Base-by-base conservation (phyloP, 2,888 invertebrate genomes). In the Mimumesa dahlbomi region DNA sequence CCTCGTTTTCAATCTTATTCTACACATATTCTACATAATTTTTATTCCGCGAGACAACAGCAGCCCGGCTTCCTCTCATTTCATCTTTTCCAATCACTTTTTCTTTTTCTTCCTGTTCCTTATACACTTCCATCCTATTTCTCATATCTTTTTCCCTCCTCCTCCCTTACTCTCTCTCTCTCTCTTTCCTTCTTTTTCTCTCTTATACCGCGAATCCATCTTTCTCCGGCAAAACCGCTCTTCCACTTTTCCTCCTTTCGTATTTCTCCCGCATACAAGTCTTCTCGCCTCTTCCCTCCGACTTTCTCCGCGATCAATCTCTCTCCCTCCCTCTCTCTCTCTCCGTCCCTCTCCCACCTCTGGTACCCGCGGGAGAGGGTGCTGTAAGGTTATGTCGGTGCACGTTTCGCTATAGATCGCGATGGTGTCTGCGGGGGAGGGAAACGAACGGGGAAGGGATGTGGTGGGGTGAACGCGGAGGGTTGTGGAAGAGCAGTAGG, bases 311-410 rank as follows among this genome's bases (percentile, higher is more conserved):
- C n/a, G n/a, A n/a, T n/a, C n/a, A n/a, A n/a, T n/a, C n/a, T n/a
- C n/a, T n/a, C 52, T 11, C 34, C 34, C 6, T 13, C 18, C 18
- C 4, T 67, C 50, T 25, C 25, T 53, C 68, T 57, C n/a, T 34
- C 34, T n/a, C 34, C 34, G 2, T n/a, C 34, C 34, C 34, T 34
- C 25, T 25, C 25, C n/a, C 34, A 2, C 54, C 36, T 14, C 16
- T 43, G 48, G 36, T 21, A 49, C 67, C 56, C 48, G 52, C 22
- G 56, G 25, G 45, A 34, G 50, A 56, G 73, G 69, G 65, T 62
- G 62, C 57, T 49, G 67, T 56, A 74, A 74, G 75, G 75, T 70
- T 69, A 73, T 57, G 73, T 76, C 73, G 73, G 73, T 69, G 68
- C 67, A 64, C 72, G 78, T 59, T 16, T 49, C 45, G 46, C 66